Percentiles rank a stretch among this genome's conserved stretches.
Evolutionary conservation across 1,140 invertebrate species (phyloP).

Genomic region (Schlechtendalia chinensis): DNA sequence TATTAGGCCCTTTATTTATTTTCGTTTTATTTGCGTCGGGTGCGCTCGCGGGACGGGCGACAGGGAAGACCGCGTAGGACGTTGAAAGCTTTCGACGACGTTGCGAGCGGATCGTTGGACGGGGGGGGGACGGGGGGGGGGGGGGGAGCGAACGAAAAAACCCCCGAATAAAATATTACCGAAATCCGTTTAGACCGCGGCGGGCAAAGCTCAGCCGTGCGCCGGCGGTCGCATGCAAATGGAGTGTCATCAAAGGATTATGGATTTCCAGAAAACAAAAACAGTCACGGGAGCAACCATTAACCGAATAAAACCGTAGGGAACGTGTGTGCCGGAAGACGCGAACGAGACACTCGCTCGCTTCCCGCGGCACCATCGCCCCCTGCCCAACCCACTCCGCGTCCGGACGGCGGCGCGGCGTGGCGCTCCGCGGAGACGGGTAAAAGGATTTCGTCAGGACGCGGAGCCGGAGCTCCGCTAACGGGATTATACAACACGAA

Average conservation of each 20-base stretch:
- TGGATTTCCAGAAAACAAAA: conserved; percentile 49
- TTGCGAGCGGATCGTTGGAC: background rate
- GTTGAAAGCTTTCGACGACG: conserved; percentile 35
- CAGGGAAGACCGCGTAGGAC: background rate
- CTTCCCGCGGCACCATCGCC: background rate
- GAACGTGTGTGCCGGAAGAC: conserved; percentile 39
- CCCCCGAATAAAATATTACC: conserved; percentile 38
- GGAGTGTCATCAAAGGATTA: conserved; percentile 50
- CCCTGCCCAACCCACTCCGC: too few species aligned
- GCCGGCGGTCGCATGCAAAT: conserved; percentile 39
- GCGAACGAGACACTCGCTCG: background rate
- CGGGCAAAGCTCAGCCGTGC: conserved; percentile 28
- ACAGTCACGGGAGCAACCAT: conserved; percentile 42
- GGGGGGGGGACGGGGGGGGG: too few species aligned
- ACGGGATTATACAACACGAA: conserved; percentile 54
- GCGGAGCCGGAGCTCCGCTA: conserved; percentile 51
- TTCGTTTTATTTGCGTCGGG: background rate
- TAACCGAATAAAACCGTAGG: conserved; percentile 49
- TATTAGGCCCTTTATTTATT: background rate
- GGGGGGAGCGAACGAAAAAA: background rate
- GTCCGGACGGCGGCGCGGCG: too few species aligned
- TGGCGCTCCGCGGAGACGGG: background rate
- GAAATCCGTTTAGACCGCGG: conserved; percentile 30
- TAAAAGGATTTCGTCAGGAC: conserved; percentile 40
- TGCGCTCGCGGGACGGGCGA: background rate